These are phyloP conservation scores for Ostrea denselamellosa DNA, from an alignment of 1,140 invertebrate species.

Conservation along the genomic window DNA sequence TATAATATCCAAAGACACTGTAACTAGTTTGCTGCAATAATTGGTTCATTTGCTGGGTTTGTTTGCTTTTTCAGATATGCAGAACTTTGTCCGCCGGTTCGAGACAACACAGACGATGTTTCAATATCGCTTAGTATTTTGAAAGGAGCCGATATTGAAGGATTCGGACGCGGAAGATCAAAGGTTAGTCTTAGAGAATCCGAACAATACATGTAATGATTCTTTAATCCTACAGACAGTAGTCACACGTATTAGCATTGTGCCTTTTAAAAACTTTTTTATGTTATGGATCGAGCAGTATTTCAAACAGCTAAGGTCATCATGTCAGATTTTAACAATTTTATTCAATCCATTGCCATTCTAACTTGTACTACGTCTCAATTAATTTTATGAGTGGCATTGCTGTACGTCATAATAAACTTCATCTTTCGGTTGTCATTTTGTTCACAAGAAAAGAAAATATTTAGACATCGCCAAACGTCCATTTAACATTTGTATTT, in stretches of 20 bases:
- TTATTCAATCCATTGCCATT: not conserved
- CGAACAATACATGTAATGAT: no score
- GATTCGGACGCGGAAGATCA: conserved; percentile 61
- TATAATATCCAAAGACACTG: no score
- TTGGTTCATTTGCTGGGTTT: not conserved
- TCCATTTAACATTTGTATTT: not conserved
- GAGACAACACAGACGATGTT: conserved; percentile 48
- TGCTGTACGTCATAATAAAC: not conserved
- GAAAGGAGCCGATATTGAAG: conserved; percentile 55
- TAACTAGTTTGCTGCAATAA: no score
- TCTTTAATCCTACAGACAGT: no score
- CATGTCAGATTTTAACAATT: no score
- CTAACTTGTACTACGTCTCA: not conserved
- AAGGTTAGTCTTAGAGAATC: conserved; percentile 55
- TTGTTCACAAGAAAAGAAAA: not conserved
- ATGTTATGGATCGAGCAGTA: no score
- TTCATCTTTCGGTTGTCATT: not conserved
- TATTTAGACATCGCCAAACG: not conserved
- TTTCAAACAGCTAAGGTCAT: no score
- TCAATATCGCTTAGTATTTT: conserved; percentile 59
- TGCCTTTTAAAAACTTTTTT: no score
- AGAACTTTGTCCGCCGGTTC: conserved; percentile 46
- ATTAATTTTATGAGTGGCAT: not conserved
- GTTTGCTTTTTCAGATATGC: conserved; percentile 56
- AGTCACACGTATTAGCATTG: no score